Base-by-base conservation (phyloP, 2,113 vertebrate genomes). In the Proteles cristata region DNA sequence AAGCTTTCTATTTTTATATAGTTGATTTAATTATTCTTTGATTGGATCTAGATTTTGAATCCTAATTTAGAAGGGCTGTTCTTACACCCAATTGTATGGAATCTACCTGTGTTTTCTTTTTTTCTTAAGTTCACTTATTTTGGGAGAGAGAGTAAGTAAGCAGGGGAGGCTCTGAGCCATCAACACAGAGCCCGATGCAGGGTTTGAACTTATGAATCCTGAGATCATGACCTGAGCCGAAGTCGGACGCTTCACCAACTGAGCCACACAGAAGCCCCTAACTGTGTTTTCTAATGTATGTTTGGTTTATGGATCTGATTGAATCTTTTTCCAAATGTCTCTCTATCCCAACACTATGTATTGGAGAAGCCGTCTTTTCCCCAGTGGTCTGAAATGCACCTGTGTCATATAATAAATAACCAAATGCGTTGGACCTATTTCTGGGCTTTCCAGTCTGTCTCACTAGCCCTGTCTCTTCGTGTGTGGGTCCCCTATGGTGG, bases 311-410 rank as follows among this genome's bases (percentile, higher is more conserved):
- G 21, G 55, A n/a, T 26, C 65, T 19, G 33, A 7, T 28, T 23
- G 43, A 43, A 58, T 77, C 33, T 90, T 55, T 79, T 81, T 11
- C 76, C 48, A 92, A 63, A 53, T 45, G 10, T 84, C 26, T 33
- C 12, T 82, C 50, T 86, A 4, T 53, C 26, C 33, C 55, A 68
- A 19, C 61, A 73, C 23, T 2, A 5, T 23, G 45, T 81, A 39
- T 65, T 81, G 55, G 53, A 90, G 88, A 87, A 48, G 23, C 43
- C 35, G 8, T 79, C 96, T 85, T 94, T 76, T 88, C 35, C 80
- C 48, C 28, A 21, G 55, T 74, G 71, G 63, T 58, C 16, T 33
- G 55, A 97, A 74, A 81, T 69, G 16, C 25, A 16, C n/a, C 74
- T 80, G 16, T 45, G 1, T 76, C 55, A 4, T n/a, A 25, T 50